Percentiles rank a stretch among this genome's conserved stretches.
These are phyloP conservation scores for Calliphora vomitoria DNA, from an alignment of 2,888 invertebrate species.

Conservation along the genomic window DNA sequence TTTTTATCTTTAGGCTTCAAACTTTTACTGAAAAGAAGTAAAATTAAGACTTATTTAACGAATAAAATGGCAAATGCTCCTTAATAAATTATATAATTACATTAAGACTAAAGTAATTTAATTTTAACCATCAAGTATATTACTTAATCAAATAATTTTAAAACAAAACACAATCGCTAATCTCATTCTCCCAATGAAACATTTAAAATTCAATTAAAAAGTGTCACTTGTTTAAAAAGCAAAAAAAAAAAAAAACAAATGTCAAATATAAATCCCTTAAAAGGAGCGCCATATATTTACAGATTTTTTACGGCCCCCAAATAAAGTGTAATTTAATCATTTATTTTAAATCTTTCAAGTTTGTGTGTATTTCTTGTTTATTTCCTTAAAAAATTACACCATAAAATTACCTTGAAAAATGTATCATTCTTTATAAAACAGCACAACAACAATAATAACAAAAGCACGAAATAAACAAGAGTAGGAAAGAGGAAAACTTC, in stretches of 20 bases:
- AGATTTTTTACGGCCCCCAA: conserved; percentile 20
- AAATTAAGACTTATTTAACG: too few relatives aligned
- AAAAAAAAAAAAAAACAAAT: not conserved
- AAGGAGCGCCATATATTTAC: not conserved
- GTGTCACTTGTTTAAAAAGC: not conserved
- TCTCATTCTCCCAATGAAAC: not conserved
- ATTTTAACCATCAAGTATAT: not conserved
- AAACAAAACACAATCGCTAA: not conserved
- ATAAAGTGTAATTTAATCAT: conserved; percentile 60
- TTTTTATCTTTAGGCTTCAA: too few relatives aligned
- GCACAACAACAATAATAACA: not conserved
- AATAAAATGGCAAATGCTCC: too few relatives aligned
- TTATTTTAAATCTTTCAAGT: conserved; percentile 50
- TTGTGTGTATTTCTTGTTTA: conserved; percentile 3
- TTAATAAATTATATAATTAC: too few relatives aligned
- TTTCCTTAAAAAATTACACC: conserved; percentile 26
- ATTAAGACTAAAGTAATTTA: not conserved
- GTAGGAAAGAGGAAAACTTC: conserved; percentile 36
- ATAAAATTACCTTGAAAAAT: conserved; percentile 60
- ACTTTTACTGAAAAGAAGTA: too few relatives aligned
- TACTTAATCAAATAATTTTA: conserved; percentile 5
- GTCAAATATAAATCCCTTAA: not conserved
- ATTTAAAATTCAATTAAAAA: conserved; percentile 28
- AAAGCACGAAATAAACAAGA: conserved; percentile 11
- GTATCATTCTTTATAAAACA: conserved; percentile 47